Evolutionary conservation across 2,113 vertebrate species (phyloP).

Genomic region (Leiothrix lutea): DNA sequence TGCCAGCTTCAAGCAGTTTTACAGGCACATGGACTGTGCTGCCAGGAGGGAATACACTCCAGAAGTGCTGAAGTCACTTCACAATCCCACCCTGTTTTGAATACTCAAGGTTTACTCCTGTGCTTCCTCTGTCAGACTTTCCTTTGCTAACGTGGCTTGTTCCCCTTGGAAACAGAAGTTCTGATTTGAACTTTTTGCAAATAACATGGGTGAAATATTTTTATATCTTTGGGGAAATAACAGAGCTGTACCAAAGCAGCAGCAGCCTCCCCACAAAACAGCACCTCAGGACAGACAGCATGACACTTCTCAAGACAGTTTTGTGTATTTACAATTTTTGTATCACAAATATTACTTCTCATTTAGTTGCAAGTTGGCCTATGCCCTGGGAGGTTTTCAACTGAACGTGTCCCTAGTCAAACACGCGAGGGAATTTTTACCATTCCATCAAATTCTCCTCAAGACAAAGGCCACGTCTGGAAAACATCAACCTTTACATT

Average conservation of each 20-base stretch:
- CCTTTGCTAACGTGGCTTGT: not conserved
- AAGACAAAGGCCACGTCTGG: not conserved
- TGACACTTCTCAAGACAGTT: not conserved
- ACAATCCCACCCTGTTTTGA: not conserved
- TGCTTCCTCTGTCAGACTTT: not conserved
- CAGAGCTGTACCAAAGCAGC: not conserved
- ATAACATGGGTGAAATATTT: not conserved
- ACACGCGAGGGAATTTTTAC: not conserved
- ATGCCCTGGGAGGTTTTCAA: not conserved
- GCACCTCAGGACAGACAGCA: not conserved
- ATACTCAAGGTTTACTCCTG: not conserved
- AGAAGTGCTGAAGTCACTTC: not conserved
- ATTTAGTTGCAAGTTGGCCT: not conserved
- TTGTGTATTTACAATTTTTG: not conserved
- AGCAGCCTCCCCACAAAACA: not conserved
- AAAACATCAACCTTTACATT: not conserved
- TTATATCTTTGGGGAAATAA: not conserved
- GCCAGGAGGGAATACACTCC: not conserved
- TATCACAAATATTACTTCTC: not conserved
- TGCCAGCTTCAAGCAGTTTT: not conserved
- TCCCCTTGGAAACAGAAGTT: not conserved
- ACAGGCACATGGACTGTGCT: not conserved
- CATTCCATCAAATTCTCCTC: not conserved
- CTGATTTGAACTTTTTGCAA: not conserved
- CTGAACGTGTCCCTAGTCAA: not conserved